Percentiles rank a stretch among this genome's conserved stretches.
phyloP scores from a whole-genome alignment of 2,888 invertebrate species.

The Zhuqinia jingwanae region DNA sequence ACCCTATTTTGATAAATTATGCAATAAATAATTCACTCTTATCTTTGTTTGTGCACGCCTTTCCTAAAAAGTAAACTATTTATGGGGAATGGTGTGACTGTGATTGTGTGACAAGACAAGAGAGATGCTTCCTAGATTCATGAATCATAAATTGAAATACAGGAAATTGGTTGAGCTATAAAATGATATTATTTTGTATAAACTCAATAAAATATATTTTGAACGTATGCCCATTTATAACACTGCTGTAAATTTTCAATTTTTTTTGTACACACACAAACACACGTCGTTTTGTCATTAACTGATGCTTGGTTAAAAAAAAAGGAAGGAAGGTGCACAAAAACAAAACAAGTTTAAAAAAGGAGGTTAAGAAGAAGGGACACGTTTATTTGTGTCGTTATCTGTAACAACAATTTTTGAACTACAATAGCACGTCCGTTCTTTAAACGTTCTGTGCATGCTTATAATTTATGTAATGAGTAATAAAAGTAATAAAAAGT shows the following conservation, averaged over 20 bases:
- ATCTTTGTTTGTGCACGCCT: constrained; percentile 7
- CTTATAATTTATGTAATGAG: no score
- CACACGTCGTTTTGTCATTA: neutral
- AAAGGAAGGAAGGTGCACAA: neutral
- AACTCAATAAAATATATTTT: neutral
- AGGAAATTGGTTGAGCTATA: constrained; percentile 17
- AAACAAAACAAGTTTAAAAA: neutral
- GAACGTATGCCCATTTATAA: no score
- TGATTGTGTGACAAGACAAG: constrained; percentile 1
- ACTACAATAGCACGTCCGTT: neutral
- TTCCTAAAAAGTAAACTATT: neutral
- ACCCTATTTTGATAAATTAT: constrained; percentile 42
- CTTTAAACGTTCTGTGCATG: no score
- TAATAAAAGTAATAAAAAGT: no score
- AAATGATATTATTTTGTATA: no score
- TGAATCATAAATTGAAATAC: constrained; percentile 50
- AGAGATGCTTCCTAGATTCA: constrained; percentile 32
- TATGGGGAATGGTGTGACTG: constrained; percentile 14
- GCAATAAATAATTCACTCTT: constrained; percentile 17
- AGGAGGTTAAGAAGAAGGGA: constrained; percentile 23
- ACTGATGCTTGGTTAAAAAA: no score
- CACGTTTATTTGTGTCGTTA: neutral
- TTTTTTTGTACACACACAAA: neutral
- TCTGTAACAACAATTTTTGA: constrained; percentile 1
- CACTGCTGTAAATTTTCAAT: no score